phyloP scores from a whole-genome alignment of 2,888 invertebrate genomes.

The Pterobdella sp. region DNA sequence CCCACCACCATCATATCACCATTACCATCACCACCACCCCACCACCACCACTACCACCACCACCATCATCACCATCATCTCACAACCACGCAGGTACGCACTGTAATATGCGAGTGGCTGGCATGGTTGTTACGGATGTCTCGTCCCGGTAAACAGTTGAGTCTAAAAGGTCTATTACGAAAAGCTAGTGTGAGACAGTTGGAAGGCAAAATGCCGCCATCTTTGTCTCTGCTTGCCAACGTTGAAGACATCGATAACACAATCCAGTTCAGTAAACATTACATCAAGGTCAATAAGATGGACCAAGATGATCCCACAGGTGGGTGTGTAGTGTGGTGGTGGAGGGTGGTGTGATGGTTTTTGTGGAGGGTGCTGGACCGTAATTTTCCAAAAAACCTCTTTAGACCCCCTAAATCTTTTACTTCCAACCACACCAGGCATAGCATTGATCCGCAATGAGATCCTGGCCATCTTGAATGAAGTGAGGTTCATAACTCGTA shows the following conservation, averaged over 20 bases:
- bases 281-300: constrained; percentile 14
- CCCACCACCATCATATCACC: not conserved
- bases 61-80: not conserved
- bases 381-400: not conserved
- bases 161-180: constrained; percentile 33
- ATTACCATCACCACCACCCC: not conserved
- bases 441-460: constrained; percentile 32
- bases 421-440: not conserved
- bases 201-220: constrained; percentile 34
- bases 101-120: constrained; percentile 38
- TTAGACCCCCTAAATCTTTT: too few species aligned
- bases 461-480: constrained; percentile 38
- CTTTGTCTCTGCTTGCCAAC: constrained; percentile 37
- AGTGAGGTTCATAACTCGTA: constrained; percentile 38
- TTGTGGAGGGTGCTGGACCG: not conserved
- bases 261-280: constrained; percentile 27
- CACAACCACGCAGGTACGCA: constrained; percentile 34
- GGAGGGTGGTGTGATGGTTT: not conserved
- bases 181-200: constrained; percentile 36
- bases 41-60: not conserved
- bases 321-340: not conserved
- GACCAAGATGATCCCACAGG: constrained; percentile 21
- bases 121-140: constrained; percentile 38
- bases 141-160: constrained; percentile 38
- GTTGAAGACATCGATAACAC: constrained; percentile 38